phyloP scores from a whole-genome alignment of 2,113 vertebrate species.

The Argyrosomus japonicus region DNA sequence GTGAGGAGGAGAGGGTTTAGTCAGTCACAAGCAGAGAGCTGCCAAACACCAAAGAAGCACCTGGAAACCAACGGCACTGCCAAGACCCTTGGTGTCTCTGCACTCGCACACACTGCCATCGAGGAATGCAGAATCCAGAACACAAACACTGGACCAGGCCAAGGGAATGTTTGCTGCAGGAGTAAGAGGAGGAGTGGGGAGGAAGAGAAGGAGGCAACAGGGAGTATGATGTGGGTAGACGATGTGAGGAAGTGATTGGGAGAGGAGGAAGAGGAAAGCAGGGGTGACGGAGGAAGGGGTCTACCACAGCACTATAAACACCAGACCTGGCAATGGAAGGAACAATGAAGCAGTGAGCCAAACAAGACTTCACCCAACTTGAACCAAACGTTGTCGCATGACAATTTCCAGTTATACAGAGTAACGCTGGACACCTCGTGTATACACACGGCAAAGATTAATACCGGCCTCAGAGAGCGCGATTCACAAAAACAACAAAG shows the following conservation, averaged over 20 bases:
- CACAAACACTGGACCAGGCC: constrained; percentile 72
- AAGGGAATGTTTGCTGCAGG: constrained; percentile 54
- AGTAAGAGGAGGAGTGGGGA: constrained; percentile 13
- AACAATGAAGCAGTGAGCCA: constrained; percentile 58
- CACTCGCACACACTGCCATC: constrained; percentile 66
- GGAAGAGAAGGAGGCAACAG: constrained; percentile 11
- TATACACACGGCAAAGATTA: constrained; percentile 79
- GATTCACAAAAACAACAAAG: constrained; percentile 80
- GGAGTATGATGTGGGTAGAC: constrained; percentile 9
- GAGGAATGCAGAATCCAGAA: constrained; percentile 78
- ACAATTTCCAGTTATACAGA: constrained; percentile 70
- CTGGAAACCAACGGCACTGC: constrained; percentile 61
- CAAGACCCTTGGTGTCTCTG: constrained; percentile 51
- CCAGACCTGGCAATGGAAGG: constrained; percentile 44
- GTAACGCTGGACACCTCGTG: constrained; percentile 66
- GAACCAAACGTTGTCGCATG: constrained; percentile 72
- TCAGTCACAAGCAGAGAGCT: constrained; percentile 43
- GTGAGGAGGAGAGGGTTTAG: constrained; percentile 30
- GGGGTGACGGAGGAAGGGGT: constrained; percentile 35
- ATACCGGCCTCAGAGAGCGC: constrained; percentile 58
- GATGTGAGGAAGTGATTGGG: constrained; percentile 17
- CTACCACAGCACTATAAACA: constrained; percentile 59
- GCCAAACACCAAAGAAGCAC: constrained; percentile 67
- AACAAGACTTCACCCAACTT: constrained; percentile 65
- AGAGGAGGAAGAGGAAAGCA: constrained; percentile 35